Conservation (phyloP, 2,797 vertebrate species). For the Moxostoma hubbsi region DNA sequence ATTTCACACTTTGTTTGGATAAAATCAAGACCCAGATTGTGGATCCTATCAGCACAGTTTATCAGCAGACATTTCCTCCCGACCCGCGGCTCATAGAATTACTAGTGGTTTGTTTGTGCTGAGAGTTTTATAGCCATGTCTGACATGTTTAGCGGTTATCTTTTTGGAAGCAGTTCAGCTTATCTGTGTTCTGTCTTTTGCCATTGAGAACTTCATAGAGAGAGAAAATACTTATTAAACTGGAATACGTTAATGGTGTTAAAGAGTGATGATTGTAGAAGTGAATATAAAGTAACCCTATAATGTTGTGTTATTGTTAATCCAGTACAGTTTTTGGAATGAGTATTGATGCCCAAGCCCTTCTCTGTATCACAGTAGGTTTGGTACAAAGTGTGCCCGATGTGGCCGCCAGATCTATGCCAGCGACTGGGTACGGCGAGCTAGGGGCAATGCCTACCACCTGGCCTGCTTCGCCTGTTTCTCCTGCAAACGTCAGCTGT, state of each 20-base stretch:
- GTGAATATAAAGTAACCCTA: background rate
- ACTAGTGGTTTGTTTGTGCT: constrained; percentile 31
- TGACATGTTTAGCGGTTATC: constrained; percentile 14
- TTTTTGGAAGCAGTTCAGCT: constrained; percentile 24
- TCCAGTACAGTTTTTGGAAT: background rate
- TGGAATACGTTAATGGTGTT: background rate
- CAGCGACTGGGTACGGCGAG: constrained; percentile 98
- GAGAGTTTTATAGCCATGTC: constrained; percentile 28
- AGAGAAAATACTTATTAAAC: background rate
- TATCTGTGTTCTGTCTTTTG: constrained; percentile 35
- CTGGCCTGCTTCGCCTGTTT: constrained; percentile 97
- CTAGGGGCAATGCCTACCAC: constrained; percentile 95
- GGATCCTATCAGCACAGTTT: constrained; percentile 36
- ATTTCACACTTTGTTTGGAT: constrained; percentile 7
- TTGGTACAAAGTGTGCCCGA: constrained; percentile 97
- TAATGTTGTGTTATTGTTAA: background rate
- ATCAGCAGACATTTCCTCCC: constrained; percentile 43
- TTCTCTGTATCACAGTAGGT: constrained; percentile 86
- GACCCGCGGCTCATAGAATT: constrained; percentile 34
- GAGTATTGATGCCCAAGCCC: constrained; percentile 46
- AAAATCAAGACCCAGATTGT: constrained; percentile 3
- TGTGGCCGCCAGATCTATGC: constrained; percentile 97
- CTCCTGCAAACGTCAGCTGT: constrained; percentile 97
- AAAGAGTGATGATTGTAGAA: background rate
- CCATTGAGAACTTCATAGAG: background rate